A percentile compares a stretch with the other conserved stretches of the same genome.
Evolutionary conservation across 2,797 vertebrate species (phyloP).

Genomic region (Bryconaethiops microstoma): DNA sequence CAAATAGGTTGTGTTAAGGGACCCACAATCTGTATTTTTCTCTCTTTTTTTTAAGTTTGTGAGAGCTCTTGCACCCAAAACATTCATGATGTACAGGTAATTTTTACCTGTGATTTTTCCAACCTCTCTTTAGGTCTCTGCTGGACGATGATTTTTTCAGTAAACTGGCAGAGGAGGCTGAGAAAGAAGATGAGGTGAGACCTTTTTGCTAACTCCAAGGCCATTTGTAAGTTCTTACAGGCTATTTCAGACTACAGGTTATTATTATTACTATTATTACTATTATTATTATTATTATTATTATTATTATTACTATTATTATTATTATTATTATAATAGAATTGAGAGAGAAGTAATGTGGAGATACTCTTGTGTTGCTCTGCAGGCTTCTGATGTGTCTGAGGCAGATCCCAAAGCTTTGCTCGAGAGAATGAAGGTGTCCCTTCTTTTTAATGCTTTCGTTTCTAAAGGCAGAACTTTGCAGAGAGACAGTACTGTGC

Average conservation of each 20-base stretch:
- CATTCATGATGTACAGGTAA: not conserved
- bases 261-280: no score
- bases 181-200: slow-evolving; percentile 75
- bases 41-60: no score
- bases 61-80: no score
- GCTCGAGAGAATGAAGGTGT: slow-evolving; percentile 80
- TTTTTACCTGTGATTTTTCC: not conserved
- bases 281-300: no score
- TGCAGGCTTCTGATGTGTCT: slow-evolving; percentile 80
- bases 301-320: no score
- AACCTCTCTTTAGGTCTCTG: slow-evolving; percentile 70
- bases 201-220: not conserved
- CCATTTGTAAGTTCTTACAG: not conserved
- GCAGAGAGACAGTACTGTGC: no score
- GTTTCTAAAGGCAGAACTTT: not conserved
- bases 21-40: no score
- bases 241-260: not conserved
- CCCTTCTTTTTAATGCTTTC: not conserved
- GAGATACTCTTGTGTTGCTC: slow-evolving; percentile 3
- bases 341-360: not conserved
- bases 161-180: slow-evolving; percentile 71
- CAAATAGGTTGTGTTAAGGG: no score
- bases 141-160: slow-evolving; percentile 76
- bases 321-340: not conserved
- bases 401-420: slow-evolving; percentile 77